Percentiles rank a stretch among this genome's conserved stretches.
Evolutionary conservation across 2,797 vertebrate genomes (phyloP).

Genomic region (Tinamus major): DNA sequence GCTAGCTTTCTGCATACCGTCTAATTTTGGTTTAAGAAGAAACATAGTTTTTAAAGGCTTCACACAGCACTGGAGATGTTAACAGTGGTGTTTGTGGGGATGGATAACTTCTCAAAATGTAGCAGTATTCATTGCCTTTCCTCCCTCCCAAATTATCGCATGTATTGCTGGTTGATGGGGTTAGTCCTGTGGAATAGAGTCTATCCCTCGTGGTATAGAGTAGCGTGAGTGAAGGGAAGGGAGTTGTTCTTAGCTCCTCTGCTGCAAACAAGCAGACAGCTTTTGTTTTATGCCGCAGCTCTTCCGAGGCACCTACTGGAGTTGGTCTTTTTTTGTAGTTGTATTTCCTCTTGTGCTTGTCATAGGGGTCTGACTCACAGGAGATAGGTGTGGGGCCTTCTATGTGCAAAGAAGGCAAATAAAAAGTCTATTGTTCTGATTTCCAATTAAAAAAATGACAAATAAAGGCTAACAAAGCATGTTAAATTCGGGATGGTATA

Average conservation of each 20-base stretch:
- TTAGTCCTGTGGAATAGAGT: background rate
- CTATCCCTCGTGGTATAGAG: background rate
- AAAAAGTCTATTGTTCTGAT: background rate
- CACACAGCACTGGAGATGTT: background rate
- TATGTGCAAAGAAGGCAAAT: background rate
- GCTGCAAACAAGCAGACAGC: background rate
- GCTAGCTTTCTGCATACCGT: background rate
- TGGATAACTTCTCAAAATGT: background rate
- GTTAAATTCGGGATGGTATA: background rate
- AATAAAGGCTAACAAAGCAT: background rate
- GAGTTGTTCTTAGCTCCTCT: background rate
- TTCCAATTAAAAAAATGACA: background rate
- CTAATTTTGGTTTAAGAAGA: slow-evolving; percentile 7
- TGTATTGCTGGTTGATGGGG: background rate
- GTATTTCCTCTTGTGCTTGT: background rate
- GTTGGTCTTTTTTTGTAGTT: background rate
- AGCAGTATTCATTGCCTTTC: background rate
- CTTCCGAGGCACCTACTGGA: background rate
- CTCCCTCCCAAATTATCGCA: background rate
- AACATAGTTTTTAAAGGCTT: background rate
- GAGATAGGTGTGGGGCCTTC: background rate
- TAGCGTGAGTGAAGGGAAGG: background rate
- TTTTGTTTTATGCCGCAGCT: background rate
- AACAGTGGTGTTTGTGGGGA: background rate
- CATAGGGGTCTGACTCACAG: background rate